A percentile compares a stretch with the other conserved stretches of the same genome.
Evolutionary conservation across 2,113 vertebrate species (phyloP).

Genomic region (Entelurus aequoreus): DNA sequence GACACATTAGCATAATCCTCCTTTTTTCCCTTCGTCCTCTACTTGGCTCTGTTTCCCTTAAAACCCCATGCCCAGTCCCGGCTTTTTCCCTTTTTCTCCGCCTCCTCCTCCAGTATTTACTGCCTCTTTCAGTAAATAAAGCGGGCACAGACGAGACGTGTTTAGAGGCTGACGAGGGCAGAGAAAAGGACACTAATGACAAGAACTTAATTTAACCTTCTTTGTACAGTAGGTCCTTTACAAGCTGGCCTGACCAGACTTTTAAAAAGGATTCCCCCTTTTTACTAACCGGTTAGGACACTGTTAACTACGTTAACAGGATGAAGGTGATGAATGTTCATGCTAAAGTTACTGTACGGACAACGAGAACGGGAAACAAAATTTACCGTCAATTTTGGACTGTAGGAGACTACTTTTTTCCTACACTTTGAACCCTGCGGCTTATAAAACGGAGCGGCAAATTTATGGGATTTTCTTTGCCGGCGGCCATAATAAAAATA

Average conservation of each 20-base stretch:
- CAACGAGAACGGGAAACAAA: too few species aligned
- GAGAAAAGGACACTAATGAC: constrained; percentile 19
- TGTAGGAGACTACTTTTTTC: too few species aligned
- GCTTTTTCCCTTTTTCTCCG: constrained; percentile 23
- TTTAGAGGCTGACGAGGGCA: constrained; percentile 38
- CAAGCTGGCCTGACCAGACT: constrained; percentile 19
- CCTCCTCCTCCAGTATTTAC: constrained; percentile 58
- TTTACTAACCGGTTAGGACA: background rate
- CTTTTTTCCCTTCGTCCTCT: constrained; percentile 12
- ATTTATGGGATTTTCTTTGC: too few species aligned
- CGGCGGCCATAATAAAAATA: too few species aligned
- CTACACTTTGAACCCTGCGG: too few species aligned
- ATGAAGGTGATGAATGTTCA: too few species aligned
- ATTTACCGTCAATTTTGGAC: too few species aligned
- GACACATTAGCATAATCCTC: constrained; percentile 57
- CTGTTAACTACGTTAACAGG: background rate
- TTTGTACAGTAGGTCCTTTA: constrained; percentile 4
- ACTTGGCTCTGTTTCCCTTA: constrained; percentile 4
- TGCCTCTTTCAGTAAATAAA: constrained; percentile 36
- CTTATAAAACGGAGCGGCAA: too few species aligned
- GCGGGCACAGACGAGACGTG: constrained; percentile 31
- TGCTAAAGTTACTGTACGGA: too few species aligned
- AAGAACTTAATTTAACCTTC: constrained; percentile 9
- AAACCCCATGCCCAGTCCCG: background rate
- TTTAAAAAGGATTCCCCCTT: constrained; percentile 11